Evolutionary conservation across 2,797 vertebrate genomes (phyloP).

Genomic region (Apogon hyalosoma): DNA sequence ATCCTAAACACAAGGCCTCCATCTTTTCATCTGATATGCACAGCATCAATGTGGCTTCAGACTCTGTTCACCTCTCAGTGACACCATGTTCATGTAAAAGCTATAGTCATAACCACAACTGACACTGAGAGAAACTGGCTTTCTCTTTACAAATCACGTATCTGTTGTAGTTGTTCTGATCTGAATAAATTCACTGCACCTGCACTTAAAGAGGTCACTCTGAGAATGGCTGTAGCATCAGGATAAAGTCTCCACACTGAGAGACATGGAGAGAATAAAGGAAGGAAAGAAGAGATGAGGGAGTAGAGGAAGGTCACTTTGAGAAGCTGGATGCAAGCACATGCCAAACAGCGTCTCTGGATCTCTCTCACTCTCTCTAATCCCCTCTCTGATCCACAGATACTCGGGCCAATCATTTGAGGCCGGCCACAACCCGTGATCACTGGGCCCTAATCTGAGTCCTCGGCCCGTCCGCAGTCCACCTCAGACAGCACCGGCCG

Average conservation of each 20-base stretch:
- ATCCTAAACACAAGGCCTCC: conserved; percentile 46
- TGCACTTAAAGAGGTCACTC: conserved; percentile 70
- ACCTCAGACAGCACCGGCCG: conserved; percentile 80
- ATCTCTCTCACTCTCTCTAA: conserved; percentile 80
- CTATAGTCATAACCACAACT: conserved; percentile 48
- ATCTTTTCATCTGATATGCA: conserved; percentile 57
- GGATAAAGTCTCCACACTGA: conserved; percentile 59
- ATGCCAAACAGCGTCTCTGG: conserved; percentile 84
- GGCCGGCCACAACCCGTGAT: conserved; percentile 80
- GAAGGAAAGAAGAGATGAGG: conserved; percentile 65
- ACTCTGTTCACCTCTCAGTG: conserved; percentile 65
- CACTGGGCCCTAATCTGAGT: conserved; percentile 84
- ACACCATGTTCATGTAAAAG: conserved; percentile 63
- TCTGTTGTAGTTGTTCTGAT: conserved; percentile 64
- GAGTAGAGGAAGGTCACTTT: conserved; percentile 86
- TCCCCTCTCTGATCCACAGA: conserved; percentile 83
- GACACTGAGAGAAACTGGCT: conserved; percentile 49
- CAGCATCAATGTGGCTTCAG: conserved; percentile 46
- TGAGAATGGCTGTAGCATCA: conserved; percentile 56
- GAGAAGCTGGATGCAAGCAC: conserved; percentile 85
- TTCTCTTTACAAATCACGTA: conserved; percentile 49
- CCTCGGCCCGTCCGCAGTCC: conserved; percentile 74
- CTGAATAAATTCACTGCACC: conserved; percentile 71
- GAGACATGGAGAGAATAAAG: conserved; percentile 67
- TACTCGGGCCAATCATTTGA: conserved; percentile 78